A percentile compares a stretch with the other conserved stretches of the same genome.
These are phyloP conservation scores for Spizaetus ornatus DNA, from an alignment of 2,113 vertebrate genomes.

Conservation along the genomic window DNA sequence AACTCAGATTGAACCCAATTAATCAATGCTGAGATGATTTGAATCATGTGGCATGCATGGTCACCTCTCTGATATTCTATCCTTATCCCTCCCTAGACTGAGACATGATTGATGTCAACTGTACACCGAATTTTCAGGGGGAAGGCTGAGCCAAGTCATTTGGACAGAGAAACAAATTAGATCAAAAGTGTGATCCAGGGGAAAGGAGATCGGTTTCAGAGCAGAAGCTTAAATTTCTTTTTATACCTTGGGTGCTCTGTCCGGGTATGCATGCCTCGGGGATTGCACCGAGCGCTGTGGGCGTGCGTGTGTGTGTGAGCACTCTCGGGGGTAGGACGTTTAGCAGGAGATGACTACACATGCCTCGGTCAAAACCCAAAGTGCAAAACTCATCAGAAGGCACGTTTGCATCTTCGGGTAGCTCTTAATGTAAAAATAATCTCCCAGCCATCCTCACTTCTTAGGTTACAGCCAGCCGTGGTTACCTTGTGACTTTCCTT, in stretches of 20 bases:
- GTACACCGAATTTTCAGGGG: conserved; percentile 64
- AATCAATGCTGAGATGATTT: conserved; percentile 82
- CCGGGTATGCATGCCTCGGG: not conserved
- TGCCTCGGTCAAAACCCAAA: not conserved
- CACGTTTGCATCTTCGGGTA: conserved; percentile 1
- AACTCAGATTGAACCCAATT: conserved; percentile 81
- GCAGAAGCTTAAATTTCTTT: conserved; percentile 73
- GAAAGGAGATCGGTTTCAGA: conserved; percentile 84
- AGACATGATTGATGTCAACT: conserved; percentile 79
- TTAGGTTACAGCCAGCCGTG: conserved; percentile 34
- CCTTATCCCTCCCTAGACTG: conserved; percentile 62
- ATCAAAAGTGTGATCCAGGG: conserved; percentile 76
- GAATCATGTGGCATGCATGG: conserved; percentile 81
- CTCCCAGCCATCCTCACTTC: not conserved
- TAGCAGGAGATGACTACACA: not conserved
- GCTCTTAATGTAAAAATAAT: conserved; percentile 52
- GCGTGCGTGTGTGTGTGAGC: not conserved
- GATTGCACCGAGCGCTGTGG: rapidly evolving
- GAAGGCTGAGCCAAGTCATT: conserved; percentile 67
- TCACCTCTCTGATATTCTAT: conserved; percentile 83
- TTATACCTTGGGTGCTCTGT: conserved; percentile 14
- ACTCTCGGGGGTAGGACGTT: not conserved
- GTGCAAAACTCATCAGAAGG: not conserved
- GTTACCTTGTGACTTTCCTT: conserved; percentile 23
- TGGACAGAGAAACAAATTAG: conserved; percentile 83